A percentile compares a stretch with the other conserved stretches of the same genome.
phyloP scores from a whole-genome alignment of 2,797 vertebrate genomes.

The Hydrophis major region DNA sequence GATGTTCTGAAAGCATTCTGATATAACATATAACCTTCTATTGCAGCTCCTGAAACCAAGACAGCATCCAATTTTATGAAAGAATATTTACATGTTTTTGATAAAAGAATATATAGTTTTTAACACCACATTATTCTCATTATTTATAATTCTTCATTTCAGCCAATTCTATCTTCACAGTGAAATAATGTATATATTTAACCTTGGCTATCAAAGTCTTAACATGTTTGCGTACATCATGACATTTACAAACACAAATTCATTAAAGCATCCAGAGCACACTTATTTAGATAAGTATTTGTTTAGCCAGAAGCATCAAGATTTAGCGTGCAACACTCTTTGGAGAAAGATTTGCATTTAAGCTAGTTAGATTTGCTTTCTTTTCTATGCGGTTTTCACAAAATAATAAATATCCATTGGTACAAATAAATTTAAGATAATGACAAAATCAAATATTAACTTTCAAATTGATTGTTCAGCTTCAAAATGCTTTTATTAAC shows the following conservation, averaged over 20 bases:
- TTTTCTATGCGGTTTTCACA: neutral
- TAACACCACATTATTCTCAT: neutral
- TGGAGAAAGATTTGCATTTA: neutral
- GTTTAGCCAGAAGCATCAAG: conserved; percentile 29
- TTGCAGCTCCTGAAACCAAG: neutral
- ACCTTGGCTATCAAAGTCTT: neutral
- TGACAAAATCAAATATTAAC: conserved; percentile 10
- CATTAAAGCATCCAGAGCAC: conserved; percentile 11
- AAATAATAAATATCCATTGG: neutral
- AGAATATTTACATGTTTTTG: conserved; percentile 19
- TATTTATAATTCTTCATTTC: conserved; percentile 6
- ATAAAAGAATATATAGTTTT: neutral
- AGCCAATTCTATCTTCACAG: neutral
- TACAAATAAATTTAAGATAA: neutral
- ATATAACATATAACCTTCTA: neutral
- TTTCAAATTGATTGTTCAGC: neutral
- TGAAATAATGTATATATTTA: neutral
- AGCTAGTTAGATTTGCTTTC: neutral
- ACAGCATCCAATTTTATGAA: neutral
- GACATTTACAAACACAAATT: conserved; percentile 1
- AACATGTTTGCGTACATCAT: conserved; percentile 7
- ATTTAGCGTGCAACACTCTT: neutral
- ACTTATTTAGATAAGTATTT: conserved; percentile 16
- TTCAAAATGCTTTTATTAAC: conserved; percentile 10
- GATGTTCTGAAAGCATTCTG: conserved; percentile 19